Percentiles rank a stretch among this genome's conserved stretches.
phyloP scores from a whole-genome alignment of 2,888 invertebrate species.

The Yponomeuta evonymella region DNA sequence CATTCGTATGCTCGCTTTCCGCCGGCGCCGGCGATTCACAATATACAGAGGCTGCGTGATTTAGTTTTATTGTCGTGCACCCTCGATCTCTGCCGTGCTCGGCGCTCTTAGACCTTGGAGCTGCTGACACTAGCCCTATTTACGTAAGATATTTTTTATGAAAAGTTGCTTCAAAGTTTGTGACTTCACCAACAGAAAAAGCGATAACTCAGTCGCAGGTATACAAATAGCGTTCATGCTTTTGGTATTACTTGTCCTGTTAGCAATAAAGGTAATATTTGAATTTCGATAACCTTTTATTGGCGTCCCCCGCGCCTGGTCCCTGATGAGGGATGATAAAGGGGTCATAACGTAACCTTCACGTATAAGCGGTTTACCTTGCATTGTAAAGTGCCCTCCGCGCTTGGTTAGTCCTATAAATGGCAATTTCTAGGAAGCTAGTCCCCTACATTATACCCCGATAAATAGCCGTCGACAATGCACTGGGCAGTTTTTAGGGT shows the following conservation, averaged over 20 bases:
- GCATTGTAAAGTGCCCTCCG: conserved; percentile 47
- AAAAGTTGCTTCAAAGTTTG: neutral
- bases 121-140: neutral
- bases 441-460: conserved; percentile 57
- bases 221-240: conserved; percentile 17
- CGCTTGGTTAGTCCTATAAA: conserved; percentile 44
- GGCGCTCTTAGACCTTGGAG: neutral
- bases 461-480: conserved; percentile 40
- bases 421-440: conserved; percentile 57
- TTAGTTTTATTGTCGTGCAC: conserved; percentile 74
- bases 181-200: neutral
- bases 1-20: conserved; percentile 68
- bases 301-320: conserved; percentile 38
- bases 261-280: conserved; percentile 38
- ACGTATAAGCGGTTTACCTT: conserved; percentile 53
- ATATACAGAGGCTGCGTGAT: conserved; percentile 65
- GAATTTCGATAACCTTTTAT: conserved; percentile 34
- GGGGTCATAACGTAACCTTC: conserved; percentile 50
- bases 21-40: conserved; percentile 70
- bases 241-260: conserved; percentile 25
- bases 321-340: conserved; percentile 52
- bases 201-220: neutral
- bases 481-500: neutral
- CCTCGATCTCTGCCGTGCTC: conserved; percentile 39
- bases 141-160: neutral